Evolutionary conservation across 2,888 invertebrate species (phyloP).

Genomic region (Tachina lurida): DNA sequence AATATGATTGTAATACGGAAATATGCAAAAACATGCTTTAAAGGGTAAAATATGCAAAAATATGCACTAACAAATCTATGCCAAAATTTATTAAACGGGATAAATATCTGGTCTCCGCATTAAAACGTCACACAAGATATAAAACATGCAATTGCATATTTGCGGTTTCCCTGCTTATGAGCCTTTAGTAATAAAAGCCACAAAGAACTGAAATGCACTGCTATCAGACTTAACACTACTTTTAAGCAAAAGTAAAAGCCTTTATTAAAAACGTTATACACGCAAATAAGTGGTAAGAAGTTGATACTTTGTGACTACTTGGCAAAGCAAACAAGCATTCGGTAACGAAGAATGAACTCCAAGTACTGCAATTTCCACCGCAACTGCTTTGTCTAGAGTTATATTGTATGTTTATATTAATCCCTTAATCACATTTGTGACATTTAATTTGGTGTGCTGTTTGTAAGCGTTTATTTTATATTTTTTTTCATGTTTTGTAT

Average conservation of each 20-base stretch:
- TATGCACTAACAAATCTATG: too few species aligned
- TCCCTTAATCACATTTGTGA: slow-evolving; percentile 77
- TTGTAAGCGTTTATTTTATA: slow-evolving; percentile 57
- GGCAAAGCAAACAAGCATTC: slow-evolving; percentile 29
- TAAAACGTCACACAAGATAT: too few species aligned
- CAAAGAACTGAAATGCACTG: background rate
- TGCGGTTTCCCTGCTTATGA: too few species aligned
- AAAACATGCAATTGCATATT: too few species aligned
- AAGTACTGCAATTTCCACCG: slow-evolving; percentile 34
- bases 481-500: slow-evolving; percentile 23
- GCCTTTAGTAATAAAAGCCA: too few species aligned
- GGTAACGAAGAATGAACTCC: background rate
- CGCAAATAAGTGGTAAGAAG: slow-evolving; percentile 1
- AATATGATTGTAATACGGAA: too few species aligned
- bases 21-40: too few species aligned
- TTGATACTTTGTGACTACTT: slow-evolving; percentile 35
- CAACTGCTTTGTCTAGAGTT: slow-evolving; percentile 41
- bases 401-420: slow-evolving; percentile 74
- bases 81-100: too few species aligned
- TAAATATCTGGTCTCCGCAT: too few species aligned
- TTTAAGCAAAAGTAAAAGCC: background rate
- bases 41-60: too few species aligned
- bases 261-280: slow-evolving; percentile 17
- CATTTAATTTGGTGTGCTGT: slow-evolving; percentile 75
- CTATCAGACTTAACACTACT: background rate